A percentile compares a stretch with the other conserved stretches of the same genome.
Evolutionary conservation across 2,797 vertebrate genomes (phyloP).

Genomic region (Enteromius argenteus): DNA sequence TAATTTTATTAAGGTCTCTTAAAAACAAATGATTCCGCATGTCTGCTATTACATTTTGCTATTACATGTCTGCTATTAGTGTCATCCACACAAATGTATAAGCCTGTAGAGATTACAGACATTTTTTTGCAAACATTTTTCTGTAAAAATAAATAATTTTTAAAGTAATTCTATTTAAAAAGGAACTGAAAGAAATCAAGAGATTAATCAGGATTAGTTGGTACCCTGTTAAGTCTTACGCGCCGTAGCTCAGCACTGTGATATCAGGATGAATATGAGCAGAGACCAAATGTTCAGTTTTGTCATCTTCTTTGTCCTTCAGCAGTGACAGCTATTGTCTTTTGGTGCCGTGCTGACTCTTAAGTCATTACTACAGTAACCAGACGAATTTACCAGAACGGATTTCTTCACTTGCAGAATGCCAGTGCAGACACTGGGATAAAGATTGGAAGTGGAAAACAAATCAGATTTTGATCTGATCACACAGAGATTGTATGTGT

Average conservation of each 20-base stretch:
- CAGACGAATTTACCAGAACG: background rate
- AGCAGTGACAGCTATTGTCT: background rate
- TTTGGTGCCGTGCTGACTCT: background rate
- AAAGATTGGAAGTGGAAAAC: conserved; percentile 15
- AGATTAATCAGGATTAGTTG: conserved; percentile 12
- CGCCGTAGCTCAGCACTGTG: background rate
- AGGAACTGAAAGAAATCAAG: background rate
- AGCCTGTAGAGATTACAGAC: background rate
- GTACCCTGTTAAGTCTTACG: background rate
- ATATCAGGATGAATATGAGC: background rate
- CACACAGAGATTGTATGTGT: conserved; percentile 22
- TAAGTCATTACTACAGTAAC: background rate
- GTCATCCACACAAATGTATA: background rate
- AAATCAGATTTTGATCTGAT: conserved; percentile 25
- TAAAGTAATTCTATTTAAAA: background rate
- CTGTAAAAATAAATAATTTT: no score
- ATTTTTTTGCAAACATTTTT: background rate
- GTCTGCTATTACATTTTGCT: background rate
- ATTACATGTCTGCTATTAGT: background rate
- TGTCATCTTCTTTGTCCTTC: background rate
- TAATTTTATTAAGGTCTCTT: background rate
- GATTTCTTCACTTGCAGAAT: conserved; percentile 1
- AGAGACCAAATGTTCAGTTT: background rate
- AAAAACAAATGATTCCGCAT: background rate
- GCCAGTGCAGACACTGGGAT: background rate